Evolutionary conservation across 2,797 vertebrate species (phyloP), one percentile per base, ranked within the genome.

Genomic region (Amphiprion clarkii): DNA sequence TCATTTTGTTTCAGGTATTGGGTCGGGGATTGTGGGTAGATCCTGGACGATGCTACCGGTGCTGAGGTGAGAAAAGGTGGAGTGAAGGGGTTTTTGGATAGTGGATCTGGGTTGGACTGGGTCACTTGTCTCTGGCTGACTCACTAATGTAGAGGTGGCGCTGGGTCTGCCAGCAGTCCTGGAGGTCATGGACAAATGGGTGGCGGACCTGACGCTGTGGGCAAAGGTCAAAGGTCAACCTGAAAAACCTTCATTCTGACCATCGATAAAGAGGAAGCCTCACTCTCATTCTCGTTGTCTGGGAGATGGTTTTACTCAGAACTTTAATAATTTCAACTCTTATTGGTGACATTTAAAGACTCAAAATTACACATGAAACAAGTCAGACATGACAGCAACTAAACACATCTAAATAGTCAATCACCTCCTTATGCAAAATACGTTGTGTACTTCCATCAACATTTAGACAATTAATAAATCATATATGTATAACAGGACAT

Each of bases 91-190:
- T 56, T 71, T 81, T 82, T 27, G 77, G 86, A 62, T 6, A 58
- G 82, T 83, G 84, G 74, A 72, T 87, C 65, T 72, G 86, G 86
- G 88, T 82, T 65, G 64, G 69, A 78, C 39, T 55, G 73, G 78
- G 80, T 72, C 65, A 79, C 77, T 55, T 63, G 44, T 81, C 83
- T 90, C 90, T 92, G 82, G 76, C 88, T 93, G 94, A 98, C 98
- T 99, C 96, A 99, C 98, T 98, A 96, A 99, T 98, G 94, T 97
- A 98, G 93, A 99, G 96, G 84, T 99, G 96, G 78, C 94, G 94
- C 92, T 96, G 96, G 71, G 97, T 98, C 96, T 99, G 98, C 98
- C 98, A 99, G 93, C 96, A 99, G 93, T 98, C 97, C 92, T 96
- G 95, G 71, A 99, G 96, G 89, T 96, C 93, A 53, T 98, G 97